Percentiles rank a stretch among this genome's conserved stretches.
These are phyloP conservation scores for Diuraphis noxia DNA, from an alignment of 1,140 invertebrate species.

Conservation along the genomic window DNA sequence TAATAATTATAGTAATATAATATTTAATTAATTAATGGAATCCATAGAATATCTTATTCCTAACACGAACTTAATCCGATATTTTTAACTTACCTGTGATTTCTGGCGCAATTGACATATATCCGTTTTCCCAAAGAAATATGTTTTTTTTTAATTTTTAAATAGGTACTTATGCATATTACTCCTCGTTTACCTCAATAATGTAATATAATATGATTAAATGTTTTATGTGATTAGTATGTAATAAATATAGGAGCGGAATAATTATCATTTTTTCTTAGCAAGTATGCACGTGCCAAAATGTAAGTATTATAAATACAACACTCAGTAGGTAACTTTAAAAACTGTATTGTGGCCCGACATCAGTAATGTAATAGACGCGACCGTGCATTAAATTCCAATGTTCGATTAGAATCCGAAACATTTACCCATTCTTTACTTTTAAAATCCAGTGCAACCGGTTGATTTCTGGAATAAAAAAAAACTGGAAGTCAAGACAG, in stretches of 20 bases:
- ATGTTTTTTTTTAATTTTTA: conserved; percentile 11
- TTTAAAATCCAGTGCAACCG: conserved; percentile 39
- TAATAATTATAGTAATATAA: neutral
- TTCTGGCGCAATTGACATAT: too few species aligned
- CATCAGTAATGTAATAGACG: neutral
- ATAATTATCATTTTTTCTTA: neutral
- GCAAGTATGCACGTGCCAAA: neutral
- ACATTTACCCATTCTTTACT: conserved; percentile 6
- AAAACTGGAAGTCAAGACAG: conserved; percentile 28
- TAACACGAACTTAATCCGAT: too few species aligned
- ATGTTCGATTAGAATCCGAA: conserved; percentile 29
- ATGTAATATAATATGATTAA: neutral
- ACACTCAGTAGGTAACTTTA: neutral
- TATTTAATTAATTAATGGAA: neutral
- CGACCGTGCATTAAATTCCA: conserved; percentile 2
- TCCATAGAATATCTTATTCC: neutral
- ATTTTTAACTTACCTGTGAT: too few species aligned
- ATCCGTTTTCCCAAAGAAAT: neutral
- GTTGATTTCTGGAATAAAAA: conserved; percentile 21
- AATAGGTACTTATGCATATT: neutral
- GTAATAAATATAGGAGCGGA: neutral
- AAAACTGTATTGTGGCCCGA: neutral
- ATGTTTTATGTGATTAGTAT: neutral
- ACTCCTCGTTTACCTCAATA: neutral
- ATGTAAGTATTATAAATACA: conserved; percentile 9